A percentile compares a stretch with the other conserved stretches of the same genome.
Conservation (phyloP, 1,140 invertebrate genomes). For the Lasioglossum albipes region DNA sequence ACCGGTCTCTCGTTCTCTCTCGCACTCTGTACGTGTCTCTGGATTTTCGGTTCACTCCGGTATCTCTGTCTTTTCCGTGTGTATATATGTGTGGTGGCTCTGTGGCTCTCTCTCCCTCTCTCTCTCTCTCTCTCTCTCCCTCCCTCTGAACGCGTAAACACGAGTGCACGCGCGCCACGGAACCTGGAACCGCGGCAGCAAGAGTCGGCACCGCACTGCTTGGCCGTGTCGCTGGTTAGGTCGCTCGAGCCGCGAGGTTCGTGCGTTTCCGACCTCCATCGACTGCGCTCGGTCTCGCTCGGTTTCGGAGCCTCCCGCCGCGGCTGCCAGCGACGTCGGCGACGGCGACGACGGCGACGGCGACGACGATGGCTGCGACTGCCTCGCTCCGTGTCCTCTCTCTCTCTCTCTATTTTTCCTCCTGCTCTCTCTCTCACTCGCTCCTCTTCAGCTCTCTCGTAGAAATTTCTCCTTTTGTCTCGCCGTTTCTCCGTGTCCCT, state of each 20-base stretch:
- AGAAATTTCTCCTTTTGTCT: conserved; percentile 14
- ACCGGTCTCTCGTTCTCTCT: neutral
- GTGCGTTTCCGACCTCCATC: conserved; percentile 58
- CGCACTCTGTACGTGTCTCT: neutral
- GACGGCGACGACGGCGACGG: neutral
- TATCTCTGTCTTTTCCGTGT: neutral
- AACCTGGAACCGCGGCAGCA: conserved; percentile 57
- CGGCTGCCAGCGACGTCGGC: conserved; percentile 18
- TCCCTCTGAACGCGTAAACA: conserved; percentile 56
- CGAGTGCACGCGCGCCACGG: conserved; percentile 48
- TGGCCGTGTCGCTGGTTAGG: conserved; percentile 56
- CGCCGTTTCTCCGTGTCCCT: neutral
- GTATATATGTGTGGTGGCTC: no score
- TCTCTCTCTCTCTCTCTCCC: conserved; percentile 13
- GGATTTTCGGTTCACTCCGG: no score
- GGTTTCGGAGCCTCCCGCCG: conserved; percentile 57
- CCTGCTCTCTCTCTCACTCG: neutral
- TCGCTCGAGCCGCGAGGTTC: conserved; percentile 59
- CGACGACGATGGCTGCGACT: conserved; percentile 32
- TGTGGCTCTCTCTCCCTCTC: neutral
- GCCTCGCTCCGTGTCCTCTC: conserved; percentile 6
- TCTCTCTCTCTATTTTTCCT: neutral
- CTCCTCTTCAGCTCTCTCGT: neutral
- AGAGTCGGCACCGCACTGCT: conserved; percentile 66
- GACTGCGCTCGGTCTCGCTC: conserved; percentile 46